Evolutionary conservation across 1,140 invertebrate genomes (phyloP), one percentile per base, ranked within the genome.

Genomic region (Chlorops oryzae): DNA sequence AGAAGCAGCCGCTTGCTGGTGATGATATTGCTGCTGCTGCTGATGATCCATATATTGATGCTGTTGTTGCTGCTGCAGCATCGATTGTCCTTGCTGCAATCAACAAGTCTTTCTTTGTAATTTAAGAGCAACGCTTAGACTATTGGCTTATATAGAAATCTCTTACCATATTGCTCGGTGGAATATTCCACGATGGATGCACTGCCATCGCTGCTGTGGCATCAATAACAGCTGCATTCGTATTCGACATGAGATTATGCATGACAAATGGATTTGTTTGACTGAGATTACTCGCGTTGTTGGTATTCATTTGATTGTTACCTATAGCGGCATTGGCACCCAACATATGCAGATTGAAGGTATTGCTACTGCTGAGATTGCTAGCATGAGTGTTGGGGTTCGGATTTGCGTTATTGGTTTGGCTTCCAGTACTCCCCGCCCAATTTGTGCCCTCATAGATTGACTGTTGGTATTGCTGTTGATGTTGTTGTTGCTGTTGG

Each of bases 131-230:
- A n/a, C n/a, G n/a, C n/a, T n/a, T n/a, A n/a, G n/a, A n/a, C n/a
- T n/a, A n/a, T n/a, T n/a, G n/a, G n/a, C n/a, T n/a, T n/a, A n/a
- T n/a, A n/a, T n/a, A n/a, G n/a, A 32, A 9, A 13, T 32, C n/a
- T 53, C 53, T 51, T 47, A 69, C 65, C 62, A 66, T 48, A 28
- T 65, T 55, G 51, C 65, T 69, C 47, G 65, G 52, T 35, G 59
- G 52, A 21, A 69, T 44, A 50, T 69, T 69, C 65, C 65, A 69
- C 41, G 64, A 62, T 50, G 62, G 35, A 55, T 62, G 64, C 45
- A 20, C 24, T 5, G 35, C 17, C 9, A 7, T n/a, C 7, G 2
- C 35, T 38, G 5, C 47, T 27, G 22, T 10, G 5, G n/a, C 12
- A 15, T 20, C 18, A 23, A 18, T 18, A 5, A 13, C 27, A 25